Percentiles rank a stretch among this genome's conserved stretches.
Conservation (phyloP, 2,888 invertebrate genomes). For the Lasiommata megera region DNA sequence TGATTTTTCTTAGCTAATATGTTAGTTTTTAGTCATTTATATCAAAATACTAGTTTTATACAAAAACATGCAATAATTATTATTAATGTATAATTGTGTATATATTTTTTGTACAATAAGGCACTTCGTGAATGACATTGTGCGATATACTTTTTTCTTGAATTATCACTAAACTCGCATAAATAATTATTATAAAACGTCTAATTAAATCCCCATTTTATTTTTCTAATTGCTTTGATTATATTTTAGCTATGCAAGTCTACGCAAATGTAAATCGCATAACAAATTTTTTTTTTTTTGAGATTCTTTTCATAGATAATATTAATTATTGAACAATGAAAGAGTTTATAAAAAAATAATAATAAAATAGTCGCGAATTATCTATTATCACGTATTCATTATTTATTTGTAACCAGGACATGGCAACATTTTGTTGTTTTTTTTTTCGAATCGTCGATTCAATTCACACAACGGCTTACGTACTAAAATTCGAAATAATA, state of each 20-base stretch:
- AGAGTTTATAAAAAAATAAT: constrained; percentile 41
- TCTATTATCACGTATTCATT: constrained; percentile 57
- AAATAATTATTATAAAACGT: too few species aligned
- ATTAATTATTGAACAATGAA: not conserved
- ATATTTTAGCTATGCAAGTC: too few species aligned
- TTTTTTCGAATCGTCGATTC: constrained; percentile 36
- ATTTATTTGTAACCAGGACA: constrained; percentile 68
- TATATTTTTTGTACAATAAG: constrained; percentile 41
- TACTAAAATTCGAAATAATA: constrained; percentile 43
- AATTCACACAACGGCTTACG: constrained; percentile 57
- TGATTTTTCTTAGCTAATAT: not conserved
- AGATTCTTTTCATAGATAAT: not conserved
- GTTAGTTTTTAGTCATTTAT: constrained; percentile 14
- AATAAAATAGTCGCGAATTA: constrained; percentile 40
- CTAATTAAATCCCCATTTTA: too few species aligned
- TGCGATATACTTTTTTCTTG: constrained; percentile 41
- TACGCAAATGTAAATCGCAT: not conserved
- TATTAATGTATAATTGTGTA: not conserved
- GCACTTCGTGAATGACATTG: constrained; percentile 76
- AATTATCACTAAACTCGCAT: constrained; percentile 6
- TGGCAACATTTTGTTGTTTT: constrained; percentile 59
- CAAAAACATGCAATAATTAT: constrained; percentile 4
- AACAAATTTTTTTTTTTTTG: not conserved
- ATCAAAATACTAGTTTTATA: constrained; percentile 1
- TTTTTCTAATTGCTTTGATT: too few species aligned